Evolutionary conservation across 2,888 invertebrate species (phyloP), one percentile per base, ranked within the genome.

Genomic region (Zonitis immaculata): DNA sequence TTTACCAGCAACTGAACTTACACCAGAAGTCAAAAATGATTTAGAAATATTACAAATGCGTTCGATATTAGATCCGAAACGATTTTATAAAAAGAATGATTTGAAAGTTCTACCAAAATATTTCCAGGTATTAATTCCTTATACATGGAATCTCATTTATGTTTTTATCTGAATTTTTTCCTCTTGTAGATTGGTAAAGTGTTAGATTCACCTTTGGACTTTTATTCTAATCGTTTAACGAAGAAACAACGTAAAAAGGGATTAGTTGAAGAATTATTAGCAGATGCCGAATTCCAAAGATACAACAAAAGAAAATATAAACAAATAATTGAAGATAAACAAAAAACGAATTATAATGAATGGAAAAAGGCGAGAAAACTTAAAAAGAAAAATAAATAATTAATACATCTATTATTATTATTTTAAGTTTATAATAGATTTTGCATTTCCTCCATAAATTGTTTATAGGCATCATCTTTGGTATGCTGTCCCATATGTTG

Each of bases 391-490:
- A 85, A 84, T 70, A 86, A 83, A 52, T 62, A 62, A 56, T 51
- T 5, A 43, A 45, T 7, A 14, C 6, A 7, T 22, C 22, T 22
- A 22, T 44, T 25, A n/a, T n/a, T n/a, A n/a, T n/a, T n/a, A n/a
- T n/a, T 44, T 8, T 11, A 42, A 22, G 6, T 9, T 64, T 84
- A 95, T 72, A 98, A 80, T 25, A 98, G 78, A 46, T 91, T 94
- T 72, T 95, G 89, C 94, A 99, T 95, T 79, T 99, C 98, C 73
- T 89, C 89, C 96, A 99, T 97, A 73, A 99, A 99, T 75, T 95
- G 93, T 80, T 95, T 89, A 70, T 99, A 99, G 9, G 97, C 98
- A 72, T 98, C 98, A 72, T 98, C 98, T 74, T 97, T 98, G 52
- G 91, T 95, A 54, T 74, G 74, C 56, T 78, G 79, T 52, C 79